Base-by-base conservation (phyloP, 2,888 invertebrate species). In the Prosapia bicincta region DNA sequence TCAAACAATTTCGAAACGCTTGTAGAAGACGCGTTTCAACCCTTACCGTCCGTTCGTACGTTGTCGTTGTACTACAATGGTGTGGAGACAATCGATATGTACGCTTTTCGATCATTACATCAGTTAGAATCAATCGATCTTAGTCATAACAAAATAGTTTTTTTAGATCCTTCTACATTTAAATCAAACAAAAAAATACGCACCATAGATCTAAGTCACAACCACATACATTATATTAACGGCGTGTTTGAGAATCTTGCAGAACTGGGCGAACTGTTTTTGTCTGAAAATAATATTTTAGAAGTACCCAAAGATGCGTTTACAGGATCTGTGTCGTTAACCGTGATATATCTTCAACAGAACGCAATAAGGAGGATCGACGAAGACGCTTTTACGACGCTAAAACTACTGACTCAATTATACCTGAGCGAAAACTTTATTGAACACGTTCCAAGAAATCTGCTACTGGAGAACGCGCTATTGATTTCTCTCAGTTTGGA, bases 341-440 rank as follows among this genome's bases (percentile, higher is more conserved):
- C 92, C 15, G 93, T 95, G 76, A 90, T 97, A 72, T 94, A 96
- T 85, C 86, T 96, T 81, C 95, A 96, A 83, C 92, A 94, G 79
- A 96, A 96, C 84, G 93, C 95, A 26, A 92, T 97, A 78, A 88
- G 92, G 72, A 88, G 90, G 79, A 88, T 97, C 77, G 93, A 95
- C 83, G 88, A 90, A 7, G 90, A 91, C 79, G 91, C 95, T n/a
- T 90, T 97, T 81, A 87, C 89, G 69, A 92, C 92, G n/a, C 86
- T 96, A 80, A 86, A 88, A 76, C 93, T 93, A 83, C 86, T 97
- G 80, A 91, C 92, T 73, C 94, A 95, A 85, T 86, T 97, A 77
- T 93, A 96, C 83, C 88, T 97, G 82, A 93, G 94, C 84, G 92
- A 92, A 81, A 97, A 97, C 86, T 95, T 93, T 84, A 91, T 97